These are phyloP conservation scores for Umimayanthus chanpuru DNA, from an alignment of 92 coral and sea anemone species.

Conservation along the genomic window DNA sequence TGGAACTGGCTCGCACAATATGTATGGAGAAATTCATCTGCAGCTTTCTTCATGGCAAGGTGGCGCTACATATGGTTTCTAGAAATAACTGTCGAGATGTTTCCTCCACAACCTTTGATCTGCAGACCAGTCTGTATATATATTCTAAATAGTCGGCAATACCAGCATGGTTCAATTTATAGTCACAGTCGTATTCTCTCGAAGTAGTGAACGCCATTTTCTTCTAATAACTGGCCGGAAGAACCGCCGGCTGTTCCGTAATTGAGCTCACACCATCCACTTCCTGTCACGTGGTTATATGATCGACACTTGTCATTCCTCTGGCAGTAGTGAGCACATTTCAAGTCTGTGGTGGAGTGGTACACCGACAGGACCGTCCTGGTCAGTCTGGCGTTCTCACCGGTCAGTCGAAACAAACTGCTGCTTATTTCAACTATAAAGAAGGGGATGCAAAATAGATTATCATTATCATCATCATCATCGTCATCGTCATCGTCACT, in stretches of 20 bases:
- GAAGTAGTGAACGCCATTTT: slow-evolving; percentile 47
- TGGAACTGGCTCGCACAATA: too few species aligned
- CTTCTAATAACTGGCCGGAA: slow-evolving; percentile 4
- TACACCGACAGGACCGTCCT: slow-evolving; percentile 34
- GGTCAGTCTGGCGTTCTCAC: slow-evolving; percentile 24
- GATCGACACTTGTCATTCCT: slow-evolving; percentile 57
- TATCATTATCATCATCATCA: background rate
- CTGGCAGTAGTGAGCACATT: slow-evolving; percentile 63
- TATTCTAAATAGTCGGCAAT: background rate
- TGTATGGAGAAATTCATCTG: too few species aligned
- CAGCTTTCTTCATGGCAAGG: too few species aligned
- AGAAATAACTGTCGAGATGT: too few species aligned
- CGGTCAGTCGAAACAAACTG: slow-evolving; percentile 48
- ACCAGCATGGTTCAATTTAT: too few species aligned
- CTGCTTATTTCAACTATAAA: slow-evolving; percentile 45
- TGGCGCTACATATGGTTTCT: too few species aligned
- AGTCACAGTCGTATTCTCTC: slow-evolving; percentile 30
- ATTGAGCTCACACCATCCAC: slow-evolving; percentile 58
- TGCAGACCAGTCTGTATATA: background rate
- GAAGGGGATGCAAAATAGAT: background rate
- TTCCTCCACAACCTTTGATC: background rate
- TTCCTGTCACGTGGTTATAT: slow-evolving; percentile 54
- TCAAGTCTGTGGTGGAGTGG: slow-evolving; percentile 30
- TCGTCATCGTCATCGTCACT: too few species aligned
- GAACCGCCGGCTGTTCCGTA: slow-evolving; percentile 7